phyloP scores from a whole-genome alignment of 2,888 invertebrate species.

The Amphimallon solstitiale region DNA sequence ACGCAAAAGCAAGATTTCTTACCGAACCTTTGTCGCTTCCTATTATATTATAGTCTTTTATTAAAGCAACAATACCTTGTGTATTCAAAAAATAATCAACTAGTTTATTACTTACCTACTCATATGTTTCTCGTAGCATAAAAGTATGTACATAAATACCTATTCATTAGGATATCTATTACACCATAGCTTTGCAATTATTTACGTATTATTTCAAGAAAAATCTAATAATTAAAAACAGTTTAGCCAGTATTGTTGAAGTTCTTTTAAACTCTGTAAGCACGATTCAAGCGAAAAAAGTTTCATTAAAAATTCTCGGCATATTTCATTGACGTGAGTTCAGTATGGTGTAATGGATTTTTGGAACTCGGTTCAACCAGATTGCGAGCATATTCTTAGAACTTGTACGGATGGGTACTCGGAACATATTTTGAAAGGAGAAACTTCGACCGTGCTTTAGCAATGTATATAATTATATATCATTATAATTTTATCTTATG shows the following conservation, averaged over 20 bases:
- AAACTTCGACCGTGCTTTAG: slow-evolving; percentile 10
- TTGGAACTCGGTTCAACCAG: slow-evolving; percentile 23
- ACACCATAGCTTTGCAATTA: not conserved
- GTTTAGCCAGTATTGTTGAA: slow-evolving; percentile 26
- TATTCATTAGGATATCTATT: slow-evolving; percentile 10
- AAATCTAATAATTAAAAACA: slow-evolving; percentile 25
- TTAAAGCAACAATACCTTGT: too few relatives aligned
- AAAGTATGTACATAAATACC: not conserved
- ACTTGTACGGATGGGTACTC: slow-evolving; percentile 18
- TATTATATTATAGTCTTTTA: too few relatives aligned
- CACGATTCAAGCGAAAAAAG: slow-evolving; percentile 10
- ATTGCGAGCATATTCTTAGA: slow-evolving; percentile 22
- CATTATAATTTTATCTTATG: slow-evolving; percentile 17
- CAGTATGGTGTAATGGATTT: slow-evolving; percentile 24
- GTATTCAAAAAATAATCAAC: too few relatives aligned
- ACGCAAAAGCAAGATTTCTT: too few relatives aligned
- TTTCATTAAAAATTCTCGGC: slow-evolving; percentile 27
- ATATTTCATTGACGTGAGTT: slow-evolving; percentile 19
- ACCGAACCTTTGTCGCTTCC: too few relatives aligned
- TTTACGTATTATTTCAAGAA: slow-evolving; percentile 9
- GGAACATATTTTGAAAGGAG: slow-evolving; percentile 32
- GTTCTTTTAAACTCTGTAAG: slow-evolving; percentile 24
- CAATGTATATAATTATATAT: slow-evolving; percentile 25
- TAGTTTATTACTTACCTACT: too few relatives aligned
- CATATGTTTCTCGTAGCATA: too few relatives aligned